Percentiles rank a stretch among this genome's conserved stretches.
Evolutionary conservation across 2,888 invertebrate genomes (phyloP).

Genomic region (Nomada fabriciana): DNA sequence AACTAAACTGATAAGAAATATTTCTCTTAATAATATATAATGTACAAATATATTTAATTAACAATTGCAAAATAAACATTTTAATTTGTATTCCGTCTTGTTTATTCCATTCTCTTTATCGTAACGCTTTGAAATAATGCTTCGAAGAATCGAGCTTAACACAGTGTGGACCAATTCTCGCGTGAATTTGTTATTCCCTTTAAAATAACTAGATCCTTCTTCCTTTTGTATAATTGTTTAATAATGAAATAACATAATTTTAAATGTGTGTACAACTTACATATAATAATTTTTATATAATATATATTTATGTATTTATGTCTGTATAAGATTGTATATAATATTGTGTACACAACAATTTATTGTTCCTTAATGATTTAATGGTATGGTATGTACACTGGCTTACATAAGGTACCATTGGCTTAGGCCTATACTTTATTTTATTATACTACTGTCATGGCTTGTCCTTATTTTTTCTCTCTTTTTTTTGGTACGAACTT

Average conservation of each 20-base stretch:
- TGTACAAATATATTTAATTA: conserved; percentile 72
- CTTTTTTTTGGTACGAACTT: conserved; percentile 8
- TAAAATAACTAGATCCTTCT: conserved; percentile 69
- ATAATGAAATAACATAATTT: conserved; percentile 77
- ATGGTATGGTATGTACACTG: conserved; percentile 82
- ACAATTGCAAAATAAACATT: conserved; percentile 70
- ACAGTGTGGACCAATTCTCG: conserved; percentile 45
- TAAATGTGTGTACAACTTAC: conserved; percentile 74
- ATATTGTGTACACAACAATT: conserved; percentile 68
- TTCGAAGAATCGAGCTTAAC: conserved; percentile 17
- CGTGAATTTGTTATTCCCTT: conserved; percentile 29
- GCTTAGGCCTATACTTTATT: conserved; percentile 80
- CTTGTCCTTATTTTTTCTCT: conserved; percentile 44
- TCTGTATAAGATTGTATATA: conserved; percentile 63
- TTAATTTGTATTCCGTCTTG: conserved; percentile 63
- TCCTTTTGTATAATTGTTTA: conserved; percentile 71
- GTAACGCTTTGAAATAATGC: conserved; percentile 4
- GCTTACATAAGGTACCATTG: conserved; percentile 79
- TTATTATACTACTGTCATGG: conserved; percentile 79
- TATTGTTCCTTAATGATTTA: conserved; percentile 75
- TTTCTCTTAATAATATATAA: conserved; percentile 64
- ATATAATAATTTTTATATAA: conserved; percentile 72
- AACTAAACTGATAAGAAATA: conserved; percentile 59
- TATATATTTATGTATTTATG: conserved; percentile 51
- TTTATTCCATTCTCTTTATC: conserved; percentile 41